Conservation (phyloP, 2,888 invertebrate species). For the Caenorhabditis becei region DNA sequence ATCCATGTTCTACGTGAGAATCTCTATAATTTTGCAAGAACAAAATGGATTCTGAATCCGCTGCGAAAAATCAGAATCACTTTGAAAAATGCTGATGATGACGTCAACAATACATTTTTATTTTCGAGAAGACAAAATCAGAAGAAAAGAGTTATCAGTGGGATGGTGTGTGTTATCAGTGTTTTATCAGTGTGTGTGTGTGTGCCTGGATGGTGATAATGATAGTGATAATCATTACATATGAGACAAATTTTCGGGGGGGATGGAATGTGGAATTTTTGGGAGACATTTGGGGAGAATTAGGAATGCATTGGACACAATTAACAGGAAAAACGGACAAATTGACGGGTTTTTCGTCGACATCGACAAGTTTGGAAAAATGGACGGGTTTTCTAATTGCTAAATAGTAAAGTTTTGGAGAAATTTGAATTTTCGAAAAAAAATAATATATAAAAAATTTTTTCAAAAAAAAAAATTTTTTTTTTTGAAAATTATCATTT, state of each 20-base stretch:
- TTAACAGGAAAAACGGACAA: neutral
- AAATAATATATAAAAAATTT: no score
- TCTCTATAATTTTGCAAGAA: no score
- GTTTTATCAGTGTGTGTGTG: neutral
- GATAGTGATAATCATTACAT: neutral
- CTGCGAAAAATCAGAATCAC: no score
- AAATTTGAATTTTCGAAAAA: no score
- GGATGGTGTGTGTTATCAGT: no score
- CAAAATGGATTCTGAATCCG: slow-evolving; percentile 1
- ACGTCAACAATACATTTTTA: slow-evolving; percentile 44
- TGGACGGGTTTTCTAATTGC: no score
- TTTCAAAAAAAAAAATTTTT: no score
- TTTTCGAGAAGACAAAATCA: slow-evolving; percentile 4
- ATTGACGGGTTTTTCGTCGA: slow-evolving; percentile 21
- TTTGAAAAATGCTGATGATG: neutral
- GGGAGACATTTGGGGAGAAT: neutral
- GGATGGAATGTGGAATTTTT: neutral
- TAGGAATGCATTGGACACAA: slow-evolving; percentile 19
- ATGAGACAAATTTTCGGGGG: neutral
- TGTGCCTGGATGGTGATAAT: neutral
- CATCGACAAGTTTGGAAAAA: slow-evolving; percentile 10
- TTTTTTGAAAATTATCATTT: no score
- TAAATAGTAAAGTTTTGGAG: no score
- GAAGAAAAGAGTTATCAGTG: no score
- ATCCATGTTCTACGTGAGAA: no score